phyloP scores from a whole-genome alignment of 2,113 vertebrate species.

The Panthera leo region DNA sequence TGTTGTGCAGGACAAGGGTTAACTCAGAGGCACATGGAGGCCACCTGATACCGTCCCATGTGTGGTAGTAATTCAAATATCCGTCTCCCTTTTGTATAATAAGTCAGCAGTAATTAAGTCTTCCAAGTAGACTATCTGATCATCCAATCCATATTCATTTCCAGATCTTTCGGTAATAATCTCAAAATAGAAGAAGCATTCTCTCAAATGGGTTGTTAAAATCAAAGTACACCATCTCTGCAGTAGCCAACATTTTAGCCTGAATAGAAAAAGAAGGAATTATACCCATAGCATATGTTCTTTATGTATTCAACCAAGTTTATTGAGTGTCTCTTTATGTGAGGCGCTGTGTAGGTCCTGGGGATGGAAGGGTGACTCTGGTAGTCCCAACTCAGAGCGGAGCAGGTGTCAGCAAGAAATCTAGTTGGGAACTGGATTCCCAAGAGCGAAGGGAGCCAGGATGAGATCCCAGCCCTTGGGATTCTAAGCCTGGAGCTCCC shows the following conservation, averaged over 20 bases:
- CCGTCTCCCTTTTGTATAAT: not conserved
- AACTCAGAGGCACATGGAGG: not conserved
- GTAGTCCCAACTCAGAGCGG: not conserved
- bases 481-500: not conserved
- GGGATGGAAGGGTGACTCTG: not conserved
- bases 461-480: not conserved
- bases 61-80: not conserved
- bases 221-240: not conserved
- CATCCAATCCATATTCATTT: not conserved
- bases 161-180: not conserved
- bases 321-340: not conserved
- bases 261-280: not conserved
- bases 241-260: not conserved
- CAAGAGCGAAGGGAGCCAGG: not conserved
- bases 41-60: not conserved
- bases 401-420: not conserved
- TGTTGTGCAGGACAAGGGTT: not conserved
- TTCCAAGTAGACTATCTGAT: not conserved
- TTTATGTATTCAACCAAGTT: not conserved
- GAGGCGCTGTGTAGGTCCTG: not conserved
- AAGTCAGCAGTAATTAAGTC: not conserved
- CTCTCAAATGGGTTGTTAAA: not conserved
- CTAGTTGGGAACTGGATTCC: not conserved
- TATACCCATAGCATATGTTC: not conserved
- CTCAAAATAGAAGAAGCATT: not conserved